Base-by-base conservation (phyloP, 1,140 invertebrate species). In the Drosophila simulans region DNA sequence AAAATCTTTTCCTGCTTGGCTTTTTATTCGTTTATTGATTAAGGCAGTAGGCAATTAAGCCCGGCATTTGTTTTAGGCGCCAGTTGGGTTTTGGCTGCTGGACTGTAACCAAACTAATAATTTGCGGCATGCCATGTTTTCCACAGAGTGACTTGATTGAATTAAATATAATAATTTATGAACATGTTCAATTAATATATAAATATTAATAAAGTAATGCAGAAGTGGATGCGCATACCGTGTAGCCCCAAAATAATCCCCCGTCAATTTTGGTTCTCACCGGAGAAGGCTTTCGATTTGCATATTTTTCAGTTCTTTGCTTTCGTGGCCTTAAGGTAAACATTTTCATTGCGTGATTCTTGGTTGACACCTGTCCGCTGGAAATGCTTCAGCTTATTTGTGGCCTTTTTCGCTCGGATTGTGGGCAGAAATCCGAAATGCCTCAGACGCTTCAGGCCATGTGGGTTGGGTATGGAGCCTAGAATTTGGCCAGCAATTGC, bases 81-180 rank as follows among this genome's bases (percentile, higher is more conserved):
- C 58, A n/a, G 17, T n/a, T 39, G 46, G 22, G n/a, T 73, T 64
- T 74, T 75, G 71, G 59, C 72, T 75, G 72, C 72, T 75, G 72
- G 71, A 74, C 39, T 74, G 71, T 74, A 73, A 74, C 71, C 69
- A 20, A 73, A 71, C 37, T 40, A 49, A 73, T 54, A 62, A 73
- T 55, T 52, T 73, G 27, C 12, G 35, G 68, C 70, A 69, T 73
- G 68, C 68, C 51, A 74, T 74, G 71, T 64, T 63, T 59, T 53
- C n/a, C 40, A 25, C 54, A 5, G 5, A 58, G 56, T 37, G 37
- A 49, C 37, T 64, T 43, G 64, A 68, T 68, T 43, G 27, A 25
- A 27, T 45, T 37, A 34, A 71, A 59, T 59, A 40, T 51, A 72
- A 52, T 59, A 62, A 72, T 40, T 48, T 60, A 48, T 46, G 34